Evolutionary conservation across 2,888 invertebrate genomes (phyloP), one percentile per base, ranked within the genome.

Genomic region (Pollenia angustigena): DNA sequence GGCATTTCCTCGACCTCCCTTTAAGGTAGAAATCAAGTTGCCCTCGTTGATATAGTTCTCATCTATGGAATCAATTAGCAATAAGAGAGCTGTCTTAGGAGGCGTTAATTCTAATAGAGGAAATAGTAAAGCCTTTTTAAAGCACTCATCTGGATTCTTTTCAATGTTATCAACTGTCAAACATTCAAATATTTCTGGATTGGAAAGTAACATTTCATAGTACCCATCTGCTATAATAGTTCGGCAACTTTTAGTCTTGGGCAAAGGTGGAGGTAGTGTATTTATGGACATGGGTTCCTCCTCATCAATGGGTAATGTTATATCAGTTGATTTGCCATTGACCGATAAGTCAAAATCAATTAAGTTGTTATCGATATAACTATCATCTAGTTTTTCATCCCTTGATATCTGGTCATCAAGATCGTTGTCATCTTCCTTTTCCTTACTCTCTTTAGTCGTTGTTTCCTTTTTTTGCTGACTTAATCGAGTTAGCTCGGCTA

Each of bases 11-110:
- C 89, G 88, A 1, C 89, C 89, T 18, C 90, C 90, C 85, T 94
- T 95, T 12, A 94, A 89, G 1, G 94, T 95, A 2, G 94, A 94
- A 89, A 95, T 95, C 9, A 94, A 92, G 86, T 93, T 93, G 0
- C 93, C 93, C 88, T 95, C 95, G 72, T 94, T 94, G 76, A 95
- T 94, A 81, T 94, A 94, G 89, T 95, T 95, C 91, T 99, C 98
- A 92, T 99, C 98, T 32, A 99, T 97, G 0, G 98, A 98, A 92
- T 99, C 99, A 1, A 99, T 97, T 9, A 99, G 93, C 62, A 99
- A 94, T 90, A 98, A 96, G 80, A 98, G 94, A 23, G 96, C 96
- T 81, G 97, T 97, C 91, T 97, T 97, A 0, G 98, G 98, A 4
- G 97, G 97, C 83, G 96, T 97, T 9, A 98, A 95, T 91, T 98